These are phyloP conservation scores for Ophion obscuratus DNA, from an alignment of 2,888 invertebrate species.

Conservation along the genomic window DNA sequence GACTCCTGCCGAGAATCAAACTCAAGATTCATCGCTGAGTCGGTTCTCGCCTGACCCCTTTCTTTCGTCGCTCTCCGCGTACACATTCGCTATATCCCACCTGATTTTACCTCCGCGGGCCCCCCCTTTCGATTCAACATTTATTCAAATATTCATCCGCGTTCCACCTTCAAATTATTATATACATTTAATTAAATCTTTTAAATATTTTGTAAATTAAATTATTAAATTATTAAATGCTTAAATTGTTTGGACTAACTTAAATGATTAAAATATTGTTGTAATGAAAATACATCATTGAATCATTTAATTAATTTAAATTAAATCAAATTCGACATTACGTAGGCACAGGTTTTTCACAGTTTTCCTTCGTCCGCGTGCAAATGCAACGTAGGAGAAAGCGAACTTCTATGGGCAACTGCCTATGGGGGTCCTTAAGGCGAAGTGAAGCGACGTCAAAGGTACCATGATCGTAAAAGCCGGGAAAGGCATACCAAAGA, in stretches of 20 bases:
- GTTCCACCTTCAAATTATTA: background rate
- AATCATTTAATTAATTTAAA: no score
- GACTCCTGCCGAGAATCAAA: slow-evolving; percentile 40
- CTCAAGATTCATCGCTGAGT: slow-evolving; percentile 57
- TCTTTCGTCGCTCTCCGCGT: slow-evolving; percentile 31
- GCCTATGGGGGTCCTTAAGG: background rate
- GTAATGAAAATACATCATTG: no score
- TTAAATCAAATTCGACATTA: no score
- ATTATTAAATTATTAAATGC: no score
- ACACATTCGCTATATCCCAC: slow-evolving; percentile 39
- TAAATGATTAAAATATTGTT: no score
- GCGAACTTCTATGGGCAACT: no score
- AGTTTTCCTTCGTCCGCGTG: no score
- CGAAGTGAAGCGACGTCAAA: background rate
- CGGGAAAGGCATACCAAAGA: background rate
- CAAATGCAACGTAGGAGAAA: no score
- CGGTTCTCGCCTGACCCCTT: slow-evolving; percentile 54
- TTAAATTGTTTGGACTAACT: no score
- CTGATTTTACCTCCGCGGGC: background rate
- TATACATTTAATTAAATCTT: no score
- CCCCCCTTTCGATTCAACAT: background rate
- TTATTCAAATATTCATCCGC: slow-evolving; percentile 18
- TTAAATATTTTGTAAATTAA: no score
- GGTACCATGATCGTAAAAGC: background rate
- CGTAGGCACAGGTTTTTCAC: no score